Evolutionary conservation across 2,113 vertebrate genomes (phyloP), one percentile per base, ranked within the genome.

Genomic region (Dipodomys stephensi): DNA sequence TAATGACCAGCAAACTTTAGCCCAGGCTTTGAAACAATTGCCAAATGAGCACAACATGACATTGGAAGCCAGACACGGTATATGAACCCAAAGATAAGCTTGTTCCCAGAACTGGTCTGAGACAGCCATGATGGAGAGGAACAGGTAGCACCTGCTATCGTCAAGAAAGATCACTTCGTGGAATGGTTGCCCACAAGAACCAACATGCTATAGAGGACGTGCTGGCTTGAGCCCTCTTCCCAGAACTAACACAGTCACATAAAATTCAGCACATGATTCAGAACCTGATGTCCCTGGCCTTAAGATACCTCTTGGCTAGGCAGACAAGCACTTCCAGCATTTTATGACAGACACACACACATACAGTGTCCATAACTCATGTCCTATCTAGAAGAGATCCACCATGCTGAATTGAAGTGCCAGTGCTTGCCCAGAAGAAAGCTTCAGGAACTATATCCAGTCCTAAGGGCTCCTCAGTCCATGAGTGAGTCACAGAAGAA

Each of bases 401-500:
- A 74, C 39, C 12, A 49, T 30, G 27, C 6, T 67, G 74, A 57
- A 72, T 35, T 23, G 30, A 30, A 60, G 28, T 6, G 9, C 71
- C 74, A 79, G 64, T 64, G 44, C 80, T 0, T 44, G 10, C 62
- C 53, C 35, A 46, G 71, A 83, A 87, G 46, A 83, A 68, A 83
- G 35, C 72, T 87, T 35, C 62, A 71, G 68, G 22, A 88, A 77
- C 60, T 53, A 39, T 25, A 9, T 91, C 44, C 78, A 67, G 30
- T 80, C n/a, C 53, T 84, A 72, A 35, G 23, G 46, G 35, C 39
- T 93, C 62, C 71, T 83, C 22, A 19, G 91, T 68, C 77, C 57
- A 74, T 27, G n/a, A 65, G 22, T 81, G 83, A 94, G 86, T 93
- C 87, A 94, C 0, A 83, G n/a, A 68, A 89, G 67, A 46, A 57